phyloP scores from a whole-genome alignment of 2,797 vertebrate species.

The Sitta carolinensis region DNA sequence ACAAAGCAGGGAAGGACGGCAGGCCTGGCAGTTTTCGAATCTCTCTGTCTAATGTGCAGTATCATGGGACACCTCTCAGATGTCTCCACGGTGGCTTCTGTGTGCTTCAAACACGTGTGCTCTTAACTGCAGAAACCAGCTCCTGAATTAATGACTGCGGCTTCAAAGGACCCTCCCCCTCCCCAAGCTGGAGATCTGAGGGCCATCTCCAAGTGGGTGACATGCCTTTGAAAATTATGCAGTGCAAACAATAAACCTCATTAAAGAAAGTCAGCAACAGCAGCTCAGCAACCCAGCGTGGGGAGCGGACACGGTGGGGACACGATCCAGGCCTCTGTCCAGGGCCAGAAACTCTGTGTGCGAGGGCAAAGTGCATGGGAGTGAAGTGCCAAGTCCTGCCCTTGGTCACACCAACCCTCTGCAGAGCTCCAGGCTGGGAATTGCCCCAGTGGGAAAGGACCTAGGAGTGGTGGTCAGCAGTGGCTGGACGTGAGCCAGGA shows the following conservation, averaged over 20 bases:
- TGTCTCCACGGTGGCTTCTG: slow-evolving; percentile 72
- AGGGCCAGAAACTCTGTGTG: neutral
- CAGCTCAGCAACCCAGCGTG: neutral
- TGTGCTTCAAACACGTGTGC: slow-evolving; percentile 70
- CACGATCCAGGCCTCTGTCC: neutral
- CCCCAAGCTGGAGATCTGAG: slow-evolving; percentile 74
- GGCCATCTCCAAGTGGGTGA: slow-evolving; percentile 67
- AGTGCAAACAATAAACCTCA: slow-evolving; percentile 76
- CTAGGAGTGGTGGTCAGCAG: neutral
- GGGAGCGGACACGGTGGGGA: neutral
- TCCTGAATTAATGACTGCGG: slow-evolving; percentile 75
- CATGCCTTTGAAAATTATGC: slow-evolving; percentile 75
- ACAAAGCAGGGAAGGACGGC: slow-evolving; percentile 56
- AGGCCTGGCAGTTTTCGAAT: slow-evolving; percentile 63
- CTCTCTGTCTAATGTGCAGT: slow-evolving; percentile 62
- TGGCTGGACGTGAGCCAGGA: neutral
- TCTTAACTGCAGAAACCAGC: slow-evolving; percentile 66
- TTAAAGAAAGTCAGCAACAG: slow-evolving; percentile 68
- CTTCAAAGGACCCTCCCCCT: slow-evolving; percentile 77
- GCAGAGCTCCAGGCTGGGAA: neutral
- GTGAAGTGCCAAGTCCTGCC: neutral
- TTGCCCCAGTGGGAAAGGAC: neutral
- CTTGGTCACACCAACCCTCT: neutral
- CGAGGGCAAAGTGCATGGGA: rapidly evolving
- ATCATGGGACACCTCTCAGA: slow-evolving; percentile 71